Evolutionary conservation across 2,888 invertebrate genomes (phyloP).

Genomic region (Automeris io): DNA sequence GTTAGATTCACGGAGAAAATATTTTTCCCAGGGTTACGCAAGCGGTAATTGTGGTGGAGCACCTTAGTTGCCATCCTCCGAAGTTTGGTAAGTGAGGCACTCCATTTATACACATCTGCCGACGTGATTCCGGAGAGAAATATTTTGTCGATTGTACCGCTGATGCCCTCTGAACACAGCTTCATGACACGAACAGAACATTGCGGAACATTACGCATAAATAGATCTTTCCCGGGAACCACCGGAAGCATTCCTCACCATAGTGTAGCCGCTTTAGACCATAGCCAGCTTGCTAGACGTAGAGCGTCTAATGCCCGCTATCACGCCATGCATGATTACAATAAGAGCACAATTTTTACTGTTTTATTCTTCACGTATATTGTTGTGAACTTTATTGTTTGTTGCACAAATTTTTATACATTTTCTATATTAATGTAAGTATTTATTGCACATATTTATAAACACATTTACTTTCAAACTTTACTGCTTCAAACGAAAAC

Average conservation of each 20-base stretch:
- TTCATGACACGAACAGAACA: slow-evolving; percentile 58
- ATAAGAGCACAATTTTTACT: slow-evolving; percentile 65
- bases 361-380: slow-evolving; percentile 46
- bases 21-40: slow-evolving; percentile 78
- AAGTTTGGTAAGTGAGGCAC: slow-evolving; percentile 77
- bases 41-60: slow-evolving; percentile 77
- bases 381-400: slow-evolving; percentile 55
- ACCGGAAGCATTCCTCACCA: slow-evolving; percentile 65
- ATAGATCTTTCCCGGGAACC: slow-evolving; percentile 76
- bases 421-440: slow-evolving; percentile 21
- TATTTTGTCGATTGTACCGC: slow-evolving; percentile 77
- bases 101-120: slow-evolving; percentile 74
- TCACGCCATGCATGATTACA: slow-evolving; percentile 74
- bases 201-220: slow-evolving; percentile 74
- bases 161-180: slow-evolving; percentile 60
- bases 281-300: slow-evolving; percentile 54
- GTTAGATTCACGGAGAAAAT: slow-evolving; percentile 77
- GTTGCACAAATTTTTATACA: slow-evolving; percentile 54
- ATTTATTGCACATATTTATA: slow-evolving; percentile 4
- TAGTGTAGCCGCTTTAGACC: slow-evolving; percentile 69
- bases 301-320: slow-evolving; percentile 60
- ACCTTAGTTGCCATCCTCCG: slow-evolving; percentile 77
- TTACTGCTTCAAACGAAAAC: neutral
- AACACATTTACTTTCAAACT: neutral
- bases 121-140: slow-evolving; percentile 77